These are phyloP conservation scores for Deilephila elpenor DNA, from an alignment of 2,888 invertebrate genomes.

Conservation along the genomic window DNA sequence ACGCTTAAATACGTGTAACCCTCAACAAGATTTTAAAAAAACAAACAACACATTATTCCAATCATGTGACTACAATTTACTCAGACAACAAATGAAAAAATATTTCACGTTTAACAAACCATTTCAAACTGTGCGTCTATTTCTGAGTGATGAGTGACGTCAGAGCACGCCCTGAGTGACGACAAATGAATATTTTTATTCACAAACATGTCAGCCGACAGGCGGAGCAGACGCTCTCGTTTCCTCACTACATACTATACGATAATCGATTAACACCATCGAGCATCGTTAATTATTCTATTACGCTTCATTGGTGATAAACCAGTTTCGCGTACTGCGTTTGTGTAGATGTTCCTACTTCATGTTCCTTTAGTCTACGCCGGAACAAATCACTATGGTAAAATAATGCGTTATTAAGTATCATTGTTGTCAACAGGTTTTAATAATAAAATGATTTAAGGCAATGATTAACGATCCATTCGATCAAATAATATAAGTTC, in stretches of 20 bases:
- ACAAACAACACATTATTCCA: background rate
- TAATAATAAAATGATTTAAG: too few relatives aligned
- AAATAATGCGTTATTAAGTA: too few relatives aligned
- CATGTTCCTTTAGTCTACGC: too few relatives aligned
- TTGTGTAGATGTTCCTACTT: background rate
- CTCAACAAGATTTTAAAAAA: background rate
- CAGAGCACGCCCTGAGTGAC: slow-evolving; percentile 36
- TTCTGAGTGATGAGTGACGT: slow-evolving; percentile 34
- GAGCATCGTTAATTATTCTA: slow-evolving; percentile 22
- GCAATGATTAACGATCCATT: too few relatives aligned
- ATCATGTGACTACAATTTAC: background rate
- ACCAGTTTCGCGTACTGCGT: background rate
- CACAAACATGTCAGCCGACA: background rate
- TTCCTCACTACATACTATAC: background rate
- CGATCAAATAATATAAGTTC: too few relatives aligned
- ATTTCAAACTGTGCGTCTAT: slow-evolving; percentile 25
- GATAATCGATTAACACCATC: slow-evolving; percentile 5
- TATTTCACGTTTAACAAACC: background rate
- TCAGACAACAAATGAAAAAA: background rate
- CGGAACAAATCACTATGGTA: too few relatives aligned
- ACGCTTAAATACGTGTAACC: too few relatives aligned
- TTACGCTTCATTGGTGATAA: background rate
- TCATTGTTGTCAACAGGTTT: too few relatives aligned
- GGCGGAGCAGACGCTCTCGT: background rate
- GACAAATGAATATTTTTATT: slow-evolving; percentile 33